phyloP scores from a whole-genome alignment of 2,797 vertebrate genomes.

The Momotus momota region DNA sequence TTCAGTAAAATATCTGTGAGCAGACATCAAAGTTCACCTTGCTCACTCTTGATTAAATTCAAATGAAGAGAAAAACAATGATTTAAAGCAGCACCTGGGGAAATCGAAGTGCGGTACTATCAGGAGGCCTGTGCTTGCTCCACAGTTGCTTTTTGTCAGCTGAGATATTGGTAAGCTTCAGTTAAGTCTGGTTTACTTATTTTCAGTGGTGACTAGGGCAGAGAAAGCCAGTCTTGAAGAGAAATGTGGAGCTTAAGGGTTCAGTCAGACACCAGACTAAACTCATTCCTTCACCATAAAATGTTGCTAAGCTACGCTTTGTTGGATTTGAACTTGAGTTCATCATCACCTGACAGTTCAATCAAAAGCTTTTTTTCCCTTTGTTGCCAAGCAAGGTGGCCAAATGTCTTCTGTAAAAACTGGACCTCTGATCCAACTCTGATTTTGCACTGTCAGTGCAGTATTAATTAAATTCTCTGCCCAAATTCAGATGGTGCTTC shows the following conservation, averaged over 20 bases:
- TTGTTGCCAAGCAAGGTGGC: slow-evolving; percentile 41
- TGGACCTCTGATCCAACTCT: neutral
- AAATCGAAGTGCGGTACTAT: slow-evolving; percentile 37
- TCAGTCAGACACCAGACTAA: neutral
- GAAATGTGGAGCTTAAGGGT: neutral
- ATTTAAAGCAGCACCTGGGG: slow-evolving; percentile 29
- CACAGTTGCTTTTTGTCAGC: slow-evolving; percentile 36
- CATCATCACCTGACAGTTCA: slow-evolving; percentile 35
- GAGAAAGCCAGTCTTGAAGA: neutral
- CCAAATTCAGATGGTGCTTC: neutral
- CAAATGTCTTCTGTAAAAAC: slow-evolving; percentile 39
- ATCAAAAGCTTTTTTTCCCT: slow-evolving; percentile 46
- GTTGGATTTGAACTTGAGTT: slow-evolving; percentile 59
- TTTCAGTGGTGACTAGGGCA: neutral
- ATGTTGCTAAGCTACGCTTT: slow-evolving; percentile 34
- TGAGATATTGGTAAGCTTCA: slow-evolving; percentile 19
- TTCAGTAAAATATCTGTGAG: neutral
- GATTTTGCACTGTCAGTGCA: neutral
- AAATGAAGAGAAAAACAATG: slow-evolving; percentile 16
- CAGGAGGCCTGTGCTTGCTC: neutral
- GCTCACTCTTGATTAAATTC: slow-evolving; percentile 20
- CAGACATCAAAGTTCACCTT: slow-evolving; percentile 35
- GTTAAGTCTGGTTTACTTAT: slow-evolving; percentile 32
- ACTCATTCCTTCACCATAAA: slow-evolving; percentile 9
- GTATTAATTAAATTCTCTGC: neutral